A percentile compares a stretch with the other conserved stretches of the same genome.
Conservation (phyloP, 2,113 vertebrate genomes). For the Siniperca knerii region DNA sequence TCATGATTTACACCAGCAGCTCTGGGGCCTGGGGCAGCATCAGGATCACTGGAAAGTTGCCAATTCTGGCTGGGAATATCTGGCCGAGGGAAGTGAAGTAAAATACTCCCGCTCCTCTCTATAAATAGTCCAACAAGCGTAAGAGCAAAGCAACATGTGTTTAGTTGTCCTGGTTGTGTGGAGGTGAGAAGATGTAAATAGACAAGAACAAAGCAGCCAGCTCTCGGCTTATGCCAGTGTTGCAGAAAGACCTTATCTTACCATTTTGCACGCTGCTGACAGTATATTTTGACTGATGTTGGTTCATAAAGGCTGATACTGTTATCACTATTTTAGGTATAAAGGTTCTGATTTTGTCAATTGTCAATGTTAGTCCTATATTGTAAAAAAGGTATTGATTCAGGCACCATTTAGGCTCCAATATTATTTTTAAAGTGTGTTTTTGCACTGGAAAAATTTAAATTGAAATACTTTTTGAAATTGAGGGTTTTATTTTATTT, state of each 20-base stretch:
- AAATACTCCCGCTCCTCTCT: not conserved
- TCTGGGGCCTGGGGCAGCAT: not conserved
- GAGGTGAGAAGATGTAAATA: not conserved
- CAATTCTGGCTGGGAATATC: constrained; percentile 13
- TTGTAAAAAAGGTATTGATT: not conserved
- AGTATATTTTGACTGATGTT: not conserved
- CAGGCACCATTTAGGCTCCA: not conserved
- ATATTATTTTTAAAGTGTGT: not conserved
- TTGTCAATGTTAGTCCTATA: not conserved
- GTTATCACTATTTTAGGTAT: not conserved
- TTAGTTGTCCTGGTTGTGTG: not conserved
- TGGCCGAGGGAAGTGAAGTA: not conserved
- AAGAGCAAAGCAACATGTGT: not conserved
- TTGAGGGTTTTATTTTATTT: too few relatives aligned
- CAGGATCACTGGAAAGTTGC: constrained; percentile 7
- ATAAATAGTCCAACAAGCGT: not conserved
- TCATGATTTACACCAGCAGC: not conserved
- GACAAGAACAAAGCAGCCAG: not conserved
- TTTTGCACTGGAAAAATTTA: not conserved
- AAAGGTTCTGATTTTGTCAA: not conserved
- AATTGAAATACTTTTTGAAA: too few relatives aligned
- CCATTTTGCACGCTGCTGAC: not conserved
- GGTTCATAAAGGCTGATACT: not conserved
- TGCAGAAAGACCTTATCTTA: not conserved
- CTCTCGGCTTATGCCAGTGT: not conserved